phyloP scores from a whole-genome alignment of 2,888 invertebrate genomes.

The Amphipoea lucens region DNA sequence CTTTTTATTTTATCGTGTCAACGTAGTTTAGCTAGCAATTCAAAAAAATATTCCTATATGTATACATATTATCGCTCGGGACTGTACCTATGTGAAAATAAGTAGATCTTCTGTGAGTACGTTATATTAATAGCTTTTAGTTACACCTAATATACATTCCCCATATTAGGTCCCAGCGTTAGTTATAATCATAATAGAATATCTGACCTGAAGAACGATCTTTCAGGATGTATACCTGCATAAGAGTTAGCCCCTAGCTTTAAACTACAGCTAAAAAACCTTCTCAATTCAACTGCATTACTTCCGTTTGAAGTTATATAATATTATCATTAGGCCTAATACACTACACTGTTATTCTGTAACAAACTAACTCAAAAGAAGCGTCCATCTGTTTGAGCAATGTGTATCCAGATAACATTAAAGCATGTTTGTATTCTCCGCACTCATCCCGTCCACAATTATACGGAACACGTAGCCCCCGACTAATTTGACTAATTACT shows the following conservation, averaged over 20 bases:
- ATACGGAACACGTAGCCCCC: slow-evolving; percentile 71
- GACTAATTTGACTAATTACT: slow-evolving; percentile 86
- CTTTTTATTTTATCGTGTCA: too few species aligned
- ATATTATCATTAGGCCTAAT: slow-evolving; percentile 14
- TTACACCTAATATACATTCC: too few species aligned
- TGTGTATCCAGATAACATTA: slow-evolving; percentile 50
- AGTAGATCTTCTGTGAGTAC: too few species aligned
- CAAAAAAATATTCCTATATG: too few species aligned
- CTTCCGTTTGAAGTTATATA: not conserved
- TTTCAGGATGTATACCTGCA: not conserved
- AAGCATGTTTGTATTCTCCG: slow-evolving; percentile 40
- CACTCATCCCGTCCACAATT: slow-evolving; percentile 49
- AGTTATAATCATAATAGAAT: not conserved
- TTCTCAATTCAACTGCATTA: not conserved
- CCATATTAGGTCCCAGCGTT: not conserved
- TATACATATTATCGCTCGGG: too few species aligned
- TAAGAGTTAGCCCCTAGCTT: not conserved
- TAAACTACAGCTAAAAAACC: not conserved
- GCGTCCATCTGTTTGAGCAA: slow-evolving; percentile 38
- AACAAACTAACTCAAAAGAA: not conserved
- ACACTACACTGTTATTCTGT: not conserved
- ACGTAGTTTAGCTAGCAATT: too few species aligned
- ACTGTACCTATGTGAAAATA: too few species aligned
- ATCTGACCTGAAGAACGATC: not conserved
- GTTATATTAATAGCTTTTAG: too few species aligned